Evolutionary conservation across 2,797 vertebrate genomes (phyloP), one percentile per base, ranked within the genome.

Genomic region (Myotis findleyi): DNA sequence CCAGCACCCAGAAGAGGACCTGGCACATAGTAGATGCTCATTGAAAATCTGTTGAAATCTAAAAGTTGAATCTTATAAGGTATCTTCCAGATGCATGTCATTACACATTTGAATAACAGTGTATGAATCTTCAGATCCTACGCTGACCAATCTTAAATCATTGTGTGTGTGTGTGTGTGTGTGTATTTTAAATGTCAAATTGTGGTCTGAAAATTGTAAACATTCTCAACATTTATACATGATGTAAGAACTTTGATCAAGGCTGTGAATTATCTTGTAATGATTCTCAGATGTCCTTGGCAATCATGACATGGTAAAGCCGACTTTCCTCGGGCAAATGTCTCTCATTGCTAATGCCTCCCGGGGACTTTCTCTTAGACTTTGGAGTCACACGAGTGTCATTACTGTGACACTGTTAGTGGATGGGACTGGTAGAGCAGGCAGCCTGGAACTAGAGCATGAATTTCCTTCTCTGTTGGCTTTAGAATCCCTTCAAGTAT

Each of bases 231-330:
- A 66, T 76, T 86, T 59, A 86, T 44, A 75, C 7, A 33, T 7
- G n/a, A 57, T 80, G 1, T 68, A 57, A 93, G n/a, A 86, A 69
- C 49, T 79, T 57, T 20, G 59, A 85, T 69, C 18, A 33, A 53
- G 41, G 30, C 57, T 86, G 21, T 44, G 41, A 69, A 80, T 59
- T 85, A 81, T 73, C 51, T 16, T 81, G n/a, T 62, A 44, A 81
- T 81, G 68, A 51, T 86, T 68, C 44, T 89, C 27, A 75, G 91
- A 75, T 95, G 66, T 49, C 75, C 41, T 55, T 47, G 81, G 66
- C 80, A 89, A 66, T 75, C 41, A 59, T 36, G 57, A 53, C 23
- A 47, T 2, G 66, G 57, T 59, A 73, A 27, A 76, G 72, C 33
- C 20, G 18, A 25, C 14, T 62, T 89, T 36, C 66, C 14, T 51